Evolutionary conservation across 1,140 invertebrate species (phyloP).

Genomic region (Temnothorax longispinosus): DNA sequence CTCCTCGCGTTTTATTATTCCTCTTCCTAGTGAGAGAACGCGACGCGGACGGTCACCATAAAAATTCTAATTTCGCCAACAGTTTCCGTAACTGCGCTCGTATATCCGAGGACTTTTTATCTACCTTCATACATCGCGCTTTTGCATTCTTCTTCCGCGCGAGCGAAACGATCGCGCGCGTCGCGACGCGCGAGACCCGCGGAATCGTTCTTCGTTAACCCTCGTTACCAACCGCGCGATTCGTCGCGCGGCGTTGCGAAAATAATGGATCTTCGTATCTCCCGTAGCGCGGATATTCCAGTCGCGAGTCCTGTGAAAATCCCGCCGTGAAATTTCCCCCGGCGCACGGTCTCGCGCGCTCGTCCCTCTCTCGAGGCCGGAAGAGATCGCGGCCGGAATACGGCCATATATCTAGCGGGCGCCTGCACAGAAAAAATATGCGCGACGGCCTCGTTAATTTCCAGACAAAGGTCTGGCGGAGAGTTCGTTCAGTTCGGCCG

Average conservation of each 20-base stretch:
- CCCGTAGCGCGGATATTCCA: conserved; percentile 34
- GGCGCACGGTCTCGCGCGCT: conserved; percentile 2
- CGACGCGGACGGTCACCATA: conserved; percentile 42
- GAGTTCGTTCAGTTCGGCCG: conserved; percentile 31
- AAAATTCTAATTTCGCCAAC: conserved; percentile 69
- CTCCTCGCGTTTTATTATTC: conserved; percentile 53
- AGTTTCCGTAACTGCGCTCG: conserved; percentile 27
- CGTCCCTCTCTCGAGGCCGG: background rate
- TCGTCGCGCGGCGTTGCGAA: background rate
- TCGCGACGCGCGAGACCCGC: background rate
- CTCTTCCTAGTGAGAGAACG: background rate
- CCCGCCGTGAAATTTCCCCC: conserved; percentile 22
- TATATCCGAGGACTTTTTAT: conserved; percentile 57
- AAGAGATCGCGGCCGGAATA: conserved; percentile 42
- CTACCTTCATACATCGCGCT: conserved; percentile 41
- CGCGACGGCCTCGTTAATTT: conserved; percentile 53
- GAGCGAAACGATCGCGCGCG: background rate
- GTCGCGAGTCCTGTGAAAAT: conserved; percentile 11
- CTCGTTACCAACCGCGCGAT: conserved; percentile 1
- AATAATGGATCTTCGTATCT: conserved; percentile 52
- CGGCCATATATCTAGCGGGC: conserved; percentile 37
- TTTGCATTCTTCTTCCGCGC: conserved; percentile 22
- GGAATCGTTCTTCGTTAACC: conserved; percentile 34
- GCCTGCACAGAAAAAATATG: conserved; percentile 47
- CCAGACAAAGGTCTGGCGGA: conserved; percentile 40